Conservation (phyloP, 2,888 invertebrate genomes). For the Pterostichus niger region DNA sequence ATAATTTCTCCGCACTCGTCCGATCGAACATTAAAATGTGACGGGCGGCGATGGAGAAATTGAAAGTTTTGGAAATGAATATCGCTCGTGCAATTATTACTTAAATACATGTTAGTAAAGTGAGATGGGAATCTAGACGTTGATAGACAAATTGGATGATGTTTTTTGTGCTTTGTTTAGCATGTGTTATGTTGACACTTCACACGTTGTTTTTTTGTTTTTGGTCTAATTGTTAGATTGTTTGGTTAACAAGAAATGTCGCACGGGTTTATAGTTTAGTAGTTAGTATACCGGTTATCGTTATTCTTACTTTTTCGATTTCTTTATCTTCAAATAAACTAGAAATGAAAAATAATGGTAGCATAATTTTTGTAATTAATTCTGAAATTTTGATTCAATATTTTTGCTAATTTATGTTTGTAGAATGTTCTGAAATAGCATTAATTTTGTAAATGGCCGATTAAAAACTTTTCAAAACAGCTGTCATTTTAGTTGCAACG, state of each 20-base stretch:
- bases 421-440: too few species aligned
- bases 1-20: slow-evolving; percentile 30
- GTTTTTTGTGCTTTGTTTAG: not conserved
- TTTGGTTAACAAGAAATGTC: not conserved
- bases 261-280: too few species aligned
- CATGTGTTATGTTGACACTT: not conserved
- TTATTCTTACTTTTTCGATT: too few species aligned
- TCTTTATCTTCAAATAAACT: too few species aligned
- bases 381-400: too few species aligned
- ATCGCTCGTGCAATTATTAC: not conserved
- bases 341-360: too few species aligned
- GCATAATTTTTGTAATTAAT: too few species aligned
- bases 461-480: too few species aligned
- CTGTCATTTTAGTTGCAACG: too few species aligned
- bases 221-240: not conserved
- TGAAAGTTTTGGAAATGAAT: slow-evolving; percentile 36
- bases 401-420: too few species aligned
- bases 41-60: slow-evolving; percentile 26
- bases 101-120: not conserved
- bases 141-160: slow-evolving; percentile 14
- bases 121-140: not conserved
- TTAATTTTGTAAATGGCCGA: too few species aligned
- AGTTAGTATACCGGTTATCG: too few species aligned
- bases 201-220: not conserved
- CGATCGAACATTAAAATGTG: not conserved